Conservation (phyloP, 2,888 invertebrate species). For the Volucella bombylans region DNA sequence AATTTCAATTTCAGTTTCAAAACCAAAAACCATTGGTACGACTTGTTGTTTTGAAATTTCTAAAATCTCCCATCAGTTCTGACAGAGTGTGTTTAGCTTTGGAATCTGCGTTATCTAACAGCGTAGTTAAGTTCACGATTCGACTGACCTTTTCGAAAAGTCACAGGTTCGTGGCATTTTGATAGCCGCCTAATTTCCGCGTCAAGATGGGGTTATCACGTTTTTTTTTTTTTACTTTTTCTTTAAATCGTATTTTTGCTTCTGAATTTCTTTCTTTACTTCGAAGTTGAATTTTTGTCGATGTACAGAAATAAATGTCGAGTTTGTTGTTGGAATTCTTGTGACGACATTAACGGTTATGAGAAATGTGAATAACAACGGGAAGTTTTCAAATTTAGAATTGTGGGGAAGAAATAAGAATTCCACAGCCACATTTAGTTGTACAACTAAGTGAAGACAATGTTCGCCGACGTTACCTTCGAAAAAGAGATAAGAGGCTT, state of each 20-base stretch:
- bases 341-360: no score
- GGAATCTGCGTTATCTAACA: slow-evolving; percentile 46
- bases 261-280: background rate
- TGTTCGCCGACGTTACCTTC: no score
- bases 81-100: background rate
- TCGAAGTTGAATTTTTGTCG: background rate
- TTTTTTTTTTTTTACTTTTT: background rate
- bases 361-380: no score
- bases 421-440: no score
- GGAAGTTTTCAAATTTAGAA: no score
- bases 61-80: background rate
- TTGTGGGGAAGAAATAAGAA: no score
- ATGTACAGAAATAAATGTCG: slow-evolving; percentile 9
- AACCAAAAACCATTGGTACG: background rate
- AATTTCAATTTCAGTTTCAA: background rate
- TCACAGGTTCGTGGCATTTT: slow-evolving; percentile 64
- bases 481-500: no score
- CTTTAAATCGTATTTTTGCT: background rate
- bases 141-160: slow-evolving; percentile 59
- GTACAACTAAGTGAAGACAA: no score
- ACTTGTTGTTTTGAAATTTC: background rate
- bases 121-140: slow-evolving; percentile 41
- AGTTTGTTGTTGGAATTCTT: background rate
- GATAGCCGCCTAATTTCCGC: slow-evolving; percentile 61
- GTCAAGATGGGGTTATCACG: slow-evolving; percentile 58